These are phyloP conservation scores for Prionace glauca DNA, from an alignment of 2,797 vertebrate species.

Conservation along the genomic window DNA sequence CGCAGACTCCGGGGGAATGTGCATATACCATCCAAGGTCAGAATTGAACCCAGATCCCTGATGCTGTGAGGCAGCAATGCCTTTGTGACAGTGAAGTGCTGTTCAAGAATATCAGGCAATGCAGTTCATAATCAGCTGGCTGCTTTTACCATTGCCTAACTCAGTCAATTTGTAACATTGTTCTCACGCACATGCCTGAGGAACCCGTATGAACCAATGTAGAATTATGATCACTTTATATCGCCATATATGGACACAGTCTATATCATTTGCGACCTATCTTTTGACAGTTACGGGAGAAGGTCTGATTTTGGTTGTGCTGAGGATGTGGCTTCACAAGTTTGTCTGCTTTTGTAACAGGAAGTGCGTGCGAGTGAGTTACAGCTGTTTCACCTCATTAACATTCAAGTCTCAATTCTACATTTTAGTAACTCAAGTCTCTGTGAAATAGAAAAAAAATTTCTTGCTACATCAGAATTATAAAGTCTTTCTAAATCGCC, in stretches of 20 bases:
- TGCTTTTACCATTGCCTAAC: not conserved
- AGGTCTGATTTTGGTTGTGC: not conserved
- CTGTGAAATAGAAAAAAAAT: not conserved
- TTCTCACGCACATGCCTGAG: not conserved
- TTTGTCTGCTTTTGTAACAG: conserved; percentile 16
- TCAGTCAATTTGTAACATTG: not conserved
- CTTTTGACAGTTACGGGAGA: not conserved
- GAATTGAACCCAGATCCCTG: too few species aligned
- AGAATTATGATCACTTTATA: not conserved
- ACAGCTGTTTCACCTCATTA: not conserved
- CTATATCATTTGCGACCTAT: not conserved
- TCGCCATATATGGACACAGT: not conserved
- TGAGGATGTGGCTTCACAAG: conserved; percentile 24
- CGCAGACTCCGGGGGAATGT: too few species aligned
- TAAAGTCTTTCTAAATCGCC: not conserved
- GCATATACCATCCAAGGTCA: too few species aligned
- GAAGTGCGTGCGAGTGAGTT: conserved; percentile 12
- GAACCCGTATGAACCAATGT: not conserved
- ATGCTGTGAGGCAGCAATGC: too few species aligned
- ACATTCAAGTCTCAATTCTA: not conserved
- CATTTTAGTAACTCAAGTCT: not conserved
- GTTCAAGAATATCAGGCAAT: not conserved
- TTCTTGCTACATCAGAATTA: not conserved
- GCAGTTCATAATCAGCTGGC: not conserved
- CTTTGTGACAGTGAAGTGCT: not conserved